Base-by-base conservation (phyloP, 2,113 vertebrate genomes). In the Albula glossodonta region DNA sequence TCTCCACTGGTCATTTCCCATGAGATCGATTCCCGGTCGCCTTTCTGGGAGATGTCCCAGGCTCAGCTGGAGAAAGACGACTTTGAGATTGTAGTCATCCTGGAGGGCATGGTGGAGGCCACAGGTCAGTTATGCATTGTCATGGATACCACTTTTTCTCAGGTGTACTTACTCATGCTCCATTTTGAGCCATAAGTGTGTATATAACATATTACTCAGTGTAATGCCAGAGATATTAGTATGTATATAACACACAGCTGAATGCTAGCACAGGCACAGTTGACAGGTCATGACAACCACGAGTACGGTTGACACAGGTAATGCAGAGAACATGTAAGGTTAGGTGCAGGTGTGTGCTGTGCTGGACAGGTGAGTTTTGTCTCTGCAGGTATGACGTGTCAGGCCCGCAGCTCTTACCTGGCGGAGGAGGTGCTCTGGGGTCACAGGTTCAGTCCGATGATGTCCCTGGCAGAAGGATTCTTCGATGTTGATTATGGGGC, bases 401-500 rank as follows among this genome's bases (percentile, higher is more conserved):
- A 99, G 90, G 98, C 97, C 0, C 95, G 97, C 87, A 99, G 97
- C 91, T 99, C 98, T 6, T 98, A 98, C 91, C 92, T 97, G 85
- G 95, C 95, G 0, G 97, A 98, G 11, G 98, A 99, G 92, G 96
- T 98, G 85, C 52, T 96, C 12, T 99, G 98, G 98, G 98, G 97
- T 6, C 97, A 98, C 93, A 95, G 98, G 83, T 99, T 99, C 92
- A 96, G 96, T 6, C 97, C 98, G 0, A 97, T 99, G 93, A 97
- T 99, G 89, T 96, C 89, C 2, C 93, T 99, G 83, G 98, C 97
- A 13, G 97, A 98, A 0, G 98, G 98, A 0, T 98, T 97, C 94
- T 99, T 99, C 10, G 97, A 98, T 83, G 88, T 99, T 22, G 98
- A 99, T 91, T 98, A 99, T 15, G 96, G 97, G 56, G 96, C 96